A percentile compares a stretch with the other conserved stretches of the same genome.
These are phyloP conservation scores for Nannospalax galili DNA, from an alignment of 2,113 vertebrate species.

Conservation along the genomic window DNA sequence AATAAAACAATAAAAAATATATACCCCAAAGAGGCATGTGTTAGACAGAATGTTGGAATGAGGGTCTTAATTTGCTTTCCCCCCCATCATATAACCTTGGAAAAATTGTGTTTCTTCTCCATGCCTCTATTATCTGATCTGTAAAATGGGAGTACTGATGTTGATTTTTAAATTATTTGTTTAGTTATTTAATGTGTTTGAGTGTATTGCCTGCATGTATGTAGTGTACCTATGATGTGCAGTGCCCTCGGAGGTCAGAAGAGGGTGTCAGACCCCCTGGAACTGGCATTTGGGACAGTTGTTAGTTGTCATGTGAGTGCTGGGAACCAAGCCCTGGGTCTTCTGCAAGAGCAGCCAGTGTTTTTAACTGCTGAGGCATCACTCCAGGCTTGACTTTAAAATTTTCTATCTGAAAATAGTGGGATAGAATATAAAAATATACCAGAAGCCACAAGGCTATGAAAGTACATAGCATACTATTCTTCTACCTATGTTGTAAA, in stretches of 20 bases:
- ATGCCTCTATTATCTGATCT: background rate
- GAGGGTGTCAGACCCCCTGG: no score
- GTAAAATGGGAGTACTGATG: background rate
- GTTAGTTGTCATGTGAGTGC: no score
- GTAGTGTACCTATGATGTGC: no score
- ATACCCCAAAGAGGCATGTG: no score
- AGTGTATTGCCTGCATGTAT: no score
- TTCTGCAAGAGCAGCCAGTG: no score
- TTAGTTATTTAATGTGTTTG: no score
- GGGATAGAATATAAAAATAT: background rate
- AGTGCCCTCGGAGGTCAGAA: no score
- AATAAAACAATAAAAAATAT: background rate
- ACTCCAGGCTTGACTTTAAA: no score
- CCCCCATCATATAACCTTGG: background rate
- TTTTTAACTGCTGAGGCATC: no score
- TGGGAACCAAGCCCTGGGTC: no score
- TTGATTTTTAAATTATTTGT: background rate
- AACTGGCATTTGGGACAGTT: no score
- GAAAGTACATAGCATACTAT: background rate
- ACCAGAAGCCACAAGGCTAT: background rate
- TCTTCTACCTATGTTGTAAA: background rate
- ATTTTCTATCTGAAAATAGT: background rate
- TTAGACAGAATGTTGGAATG: fast-evolving
- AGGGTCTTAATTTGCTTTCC: background rate
- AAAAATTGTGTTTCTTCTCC: background rate